Percentiles rank a stretch among this genome's conserved stretches.
Evolutionary conservation across 2,888 invertebrate species (phyloP).

Genomic region (Sesia bembeciformis): DNA sequence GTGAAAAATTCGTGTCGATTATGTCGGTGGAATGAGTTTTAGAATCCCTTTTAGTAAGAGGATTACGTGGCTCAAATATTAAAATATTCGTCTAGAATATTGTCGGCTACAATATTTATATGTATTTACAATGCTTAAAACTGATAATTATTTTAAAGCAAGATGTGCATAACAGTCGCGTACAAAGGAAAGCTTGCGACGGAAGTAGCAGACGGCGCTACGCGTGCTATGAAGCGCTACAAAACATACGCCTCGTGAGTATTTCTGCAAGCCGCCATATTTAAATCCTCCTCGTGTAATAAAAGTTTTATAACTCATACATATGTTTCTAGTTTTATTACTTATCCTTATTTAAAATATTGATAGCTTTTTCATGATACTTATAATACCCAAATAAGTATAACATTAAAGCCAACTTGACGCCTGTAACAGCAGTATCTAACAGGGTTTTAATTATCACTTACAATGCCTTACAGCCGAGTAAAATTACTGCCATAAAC

Average conservation of each 20-base stretch:
- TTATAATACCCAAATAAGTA: background rate
- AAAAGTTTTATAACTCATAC: no score
- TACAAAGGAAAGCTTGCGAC: slow-evolving; percentile 27
- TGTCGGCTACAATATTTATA: background rate
- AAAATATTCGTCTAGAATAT: slow-evolving; percentile 16
- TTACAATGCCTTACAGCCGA: slow-evolving; percentile 60
- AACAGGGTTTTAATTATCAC: slow-evolving; percentile 68
- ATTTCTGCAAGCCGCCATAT: no score
- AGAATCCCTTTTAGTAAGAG: slow-evolving; percentile 52
- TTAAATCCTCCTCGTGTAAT: no score
- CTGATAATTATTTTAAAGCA: background rate
- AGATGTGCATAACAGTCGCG: slow-evolving; percentile 13
- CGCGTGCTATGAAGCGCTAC: slow-evolving; percentile 14
- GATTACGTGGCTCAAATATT: slow-evolving; percentile 48
- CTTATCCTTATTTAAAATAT: background rate
- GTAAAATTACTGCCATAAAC: slow-evolving; percentile 62
- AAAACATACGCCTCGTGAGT: background rate
- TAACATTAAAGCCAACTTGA: slow-evolving; percentile 15
- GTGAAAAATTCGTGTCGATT: slow-evolving; percentile 71
- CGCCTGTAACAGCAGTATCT: slow-evolving; percentile 60
- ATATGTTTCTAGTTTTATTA: background rate
- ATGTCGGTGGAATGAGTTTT: slow-evolving; percentile 60
- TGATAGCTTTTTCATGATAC: background rate
- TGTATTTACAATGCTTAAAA: background rate
- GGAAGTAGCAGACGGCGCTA: slow-evolving; percentile 51